Percentiles rank a stretch among this genome's conserved stretches.
Conservation (phyloP, 2,797 vertebrate genomes). For the Cercopithecus hamlyni region DNA sequence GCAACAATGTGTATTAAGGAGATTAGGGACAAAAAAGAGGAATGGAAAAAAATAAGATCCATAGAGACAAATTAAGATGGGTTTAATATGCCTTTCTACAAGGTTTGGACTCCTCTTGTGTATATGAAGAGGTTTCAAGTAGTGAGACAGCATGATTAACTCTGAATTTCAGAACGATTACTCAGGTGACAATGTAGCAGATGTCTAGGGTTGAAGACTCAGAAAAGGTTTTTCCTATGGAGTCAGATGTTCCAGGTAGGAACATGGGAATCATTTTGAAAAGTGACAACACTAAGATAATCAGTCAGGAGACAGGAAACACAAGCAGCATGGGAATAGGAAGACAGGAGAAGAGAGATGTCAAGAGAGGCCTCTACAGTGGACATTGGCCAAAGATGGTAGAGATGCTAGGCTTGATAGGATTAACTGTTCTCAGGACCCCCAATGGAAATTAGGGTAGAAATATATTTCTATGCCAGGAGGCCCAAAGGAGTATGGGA, state of each 20-base stretch:
- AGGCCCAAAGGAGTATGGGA: not conserved
- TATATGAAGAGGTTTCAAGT: not conserved
- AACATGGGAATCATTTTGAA: not conserved
- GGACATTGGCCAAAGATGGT: not conserved
- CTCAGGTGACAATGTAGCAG: not conserved
- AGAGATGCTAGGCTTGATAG: not conserved
- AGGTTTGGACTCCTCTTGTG: not conserved
- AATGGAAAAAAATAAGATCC: not conserved
- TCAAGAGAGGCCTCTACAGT: not conserved
- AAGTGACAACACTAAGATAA: not conserved
- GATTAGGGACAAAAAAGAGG: not conserved
- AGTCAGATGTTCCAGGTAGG: not conserved
- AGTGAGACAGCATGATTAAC: not conserved
- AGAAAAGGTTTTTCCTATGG: not conserved
- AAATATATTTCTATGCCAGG: not conserved
- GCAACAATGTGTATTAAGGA: not conserved
- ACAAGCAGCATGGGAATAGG: not conserved
- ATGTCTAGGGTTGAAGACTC: not conserved
- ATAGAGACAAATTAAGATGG: conserved; percentile 20
- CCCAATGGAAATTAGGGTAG: not conserved
- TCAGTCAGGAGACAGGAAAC: not conserved
- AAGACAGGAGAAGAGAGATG: not conserved
- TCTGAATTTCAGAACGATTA: conserved; percentile 1
- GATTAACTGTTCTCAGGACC: not conserved
- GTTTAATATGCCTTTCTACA: not conserved